Evolutionary conservation across 2,113 vertebrate genomes (phyloP), one percentile per base, ranked within the genome.

Genomic region (Leuciscus idus): DNA sequence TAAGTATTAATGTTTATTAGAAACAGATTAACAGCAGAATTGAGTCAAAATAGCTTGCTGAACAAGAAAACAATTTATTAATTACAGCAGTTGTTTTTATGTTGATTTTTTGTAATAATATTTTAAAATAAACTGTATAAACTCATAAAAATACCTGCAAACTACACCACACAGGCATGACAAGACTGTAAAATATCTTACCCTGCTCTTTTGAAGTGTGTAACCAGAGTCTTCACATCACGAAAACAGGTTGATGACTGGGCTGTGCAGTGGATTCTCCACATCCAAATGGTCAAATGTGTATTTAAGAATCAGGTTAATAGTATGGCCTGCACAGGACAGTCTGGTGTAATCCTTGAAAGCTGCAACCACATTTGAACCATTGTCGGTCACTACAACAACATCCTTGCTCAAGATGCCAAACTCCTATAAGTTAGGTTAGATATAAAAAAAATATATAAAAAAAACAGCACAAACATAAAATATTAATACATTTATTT

Each of bases 171-270:
- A 36, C 30, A 36, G 13, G 30, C 66, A 70, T 70, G 30, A 70
- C 66, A 36, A 66, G n/a, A 30, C 30, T 36, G 26, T 26, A 33
- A 33, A 33, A 33, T 70, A 70, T 70, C 30, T 70, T 28, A 66
- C 64, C 64, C 28, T 66, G 62, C 62, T 66, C 62, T 17, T 68
- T 68, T 68, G 64, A 68, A 68, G 64, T 64, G 26, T 19, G 64
- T 68, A 17, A 68, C 64, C 26, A 68, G 64, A 17, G 64, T 68
- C 64, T 68, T 68, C 15, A 6, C 28, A 33, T 36, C 66, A 30
- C 0, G 28, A 36, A 70, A 70, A 26, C 28, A 26, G 26, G 26
- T 26, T 26, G 26, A 26, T 26, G 26, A 26, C 26, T 17, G 28
- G 28, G 15, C 30, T 36, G 30, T 70, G 66, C 66, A 2, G 12